Percentiles rank a stretch among this genome's conserved stretches.
These are phyloP conservation scores for Palythoa heliodiscus DNA, from an alignment of 92 coral and sea anemone species.

Conservation along the genomic window DNA sequence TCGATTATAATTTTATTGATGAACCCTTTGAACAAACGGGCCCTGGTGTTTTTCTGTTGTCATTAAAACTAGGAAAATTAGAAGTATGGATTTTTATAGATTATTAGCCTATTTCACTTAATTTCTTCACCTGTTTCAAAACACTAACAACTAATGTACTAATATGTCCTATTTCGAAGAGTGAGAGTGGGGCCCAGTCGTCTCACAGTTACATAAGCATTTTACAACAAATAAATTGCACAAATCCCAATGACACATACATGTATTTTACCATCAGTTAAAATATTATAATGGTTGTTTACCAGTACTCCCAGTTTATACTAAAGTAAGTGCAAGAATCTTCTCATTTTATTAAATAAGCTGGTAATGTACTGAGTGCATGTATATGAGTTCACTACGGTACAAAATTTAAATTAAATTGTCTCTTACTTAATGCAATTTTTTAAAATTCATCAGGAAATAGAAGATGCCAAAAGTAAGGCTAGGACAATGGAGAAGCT, in stretches of 20 bases:
- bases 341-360: background rate
- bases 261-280: background rate
- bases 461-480: conserved; percentile 1
- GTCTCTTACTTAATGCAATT: background rate
- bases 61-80: background rate
- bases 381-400: background rate
- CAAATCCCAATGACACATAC: background rate
- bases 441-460: conserved; percentile 10
- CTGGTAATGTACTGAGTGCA: background rate
- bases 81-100: background rate
- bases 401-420: background rate
- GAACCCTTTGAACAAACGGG: background rate
- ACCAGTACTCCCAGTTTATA: background rate
- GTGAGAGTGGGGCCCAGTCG: background rate
- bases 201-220: background rate
- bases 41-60: background rate
- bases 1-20: background rate
- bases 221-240: background rate
- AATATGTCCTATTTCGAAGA: background rate
- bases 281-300: background rate
- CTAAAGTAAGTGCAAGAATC: background rate
- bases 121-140: background rate
- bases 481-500: background rate
- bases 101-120: background rate
- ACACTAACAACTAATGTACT: background rate